Conservation (phyloP, 2,888 invertebrate species). For the Dolomedes plantarius region DNA sequence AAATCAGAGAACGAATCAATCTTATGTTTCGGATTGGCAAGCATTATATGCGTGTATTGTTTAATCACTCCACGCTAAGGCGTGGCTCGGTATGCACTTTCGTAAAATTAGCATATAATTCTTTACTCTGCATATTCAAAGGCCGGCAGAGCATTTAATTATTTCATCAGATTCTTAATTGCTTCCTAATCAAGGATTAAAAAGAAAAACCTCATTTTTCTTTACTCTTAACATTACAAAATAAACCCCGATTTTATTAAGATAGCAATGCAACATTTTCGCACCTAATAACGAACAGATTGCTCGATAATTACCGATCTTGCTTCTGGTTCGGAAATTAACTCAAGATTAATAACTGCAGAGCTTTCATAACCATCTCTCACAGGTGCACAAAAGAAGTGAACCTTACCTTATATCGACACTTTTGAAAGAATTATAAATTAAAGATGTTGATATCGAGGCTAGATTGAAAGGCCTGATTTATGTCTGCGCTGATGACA, state of each 20-base stretch:
- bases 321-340: background rate
- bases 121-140: background rate
- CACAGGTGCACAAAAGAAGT: background rate
- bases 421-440: background rate
- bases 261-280: background rate
- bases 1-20: too few species aligned
- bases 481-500: background rate
- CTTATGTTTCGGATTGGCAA: background rate
- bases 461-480: background rate
- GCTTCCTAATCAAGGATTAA: background rate
- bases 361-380: background rate
- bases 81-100: background rate
- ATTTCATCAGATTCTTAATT: background rate
- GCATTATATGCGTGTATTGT: background rate
- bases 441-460: conserved; percentile 16
- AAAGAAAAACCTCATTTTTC: background rate
- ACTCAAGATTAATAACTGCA: background rate
- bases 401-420: background rate
- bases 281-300: background rate
- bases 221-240: background rate
- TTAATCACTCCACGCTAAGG: background rate
- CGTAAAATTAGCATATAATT: background rate
- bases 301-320: background rate
- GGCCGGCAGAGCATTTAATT: background rate
- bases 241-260: background rate